Evolutionary conservation across 2,888 invertebrate species (phyloP).

Genomic region (Arenicola marina): DNA sequence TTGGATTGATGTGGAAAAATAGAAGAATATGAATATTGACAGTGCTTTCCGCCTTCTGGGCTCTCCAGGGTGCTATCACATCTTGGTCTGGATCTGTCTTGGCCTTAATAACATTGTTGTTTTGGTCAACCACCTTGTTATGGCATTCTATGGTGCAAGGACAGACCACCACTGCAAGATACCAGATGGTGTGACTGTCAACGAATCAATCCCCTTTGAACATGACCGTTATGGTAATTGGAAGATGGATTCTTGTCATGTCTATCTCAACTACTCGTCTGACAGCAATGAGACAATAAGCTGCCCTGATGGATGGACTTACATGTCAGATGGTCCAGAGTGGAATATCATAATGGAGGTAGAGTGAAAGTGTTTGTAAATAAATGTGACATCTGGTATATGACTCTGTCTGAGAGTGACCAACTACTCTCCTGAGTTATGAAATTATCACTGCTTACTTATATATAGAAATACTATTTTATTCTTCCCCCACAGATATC

Average conservation of each 20-base stretch:
- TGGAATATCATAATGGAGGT: neutral
- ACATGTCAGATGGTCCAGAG: neutral
- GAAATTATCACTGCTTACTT: neutral
- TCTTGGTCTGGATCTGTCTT: slow-evolving; percentile 42
- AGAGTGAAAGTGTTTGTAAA: neutral
- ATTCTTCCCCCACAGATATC: too few species aligned
- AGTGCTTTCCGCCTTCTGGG: slow-evolving; percentile 26
- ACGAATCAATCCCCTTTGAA: too few species aligned
- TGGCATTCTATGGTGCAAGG: slow-evolving; percentile 45
- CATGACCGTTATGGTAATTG: too few species aligned
- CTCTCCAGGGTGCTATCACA: slow-evolving; percentile 37
- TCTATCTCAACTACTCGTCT: too few species aligned
- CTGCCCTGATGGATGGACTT: neutral
- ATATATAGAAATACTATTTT: neutral
- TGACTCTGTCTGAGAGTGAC: neutral
- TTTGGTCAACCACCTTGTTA: slow-evolving; percentile 50
- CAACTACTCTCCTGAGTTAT: neutral
- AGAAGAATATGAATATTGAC: slow-evolving; percentile 16
- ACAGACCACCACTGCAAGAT: slow-evolving; percentile 9
- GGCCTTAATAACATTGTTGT: slow-evolving; percentile 47
- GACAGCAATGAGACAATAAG: too few species aligned
- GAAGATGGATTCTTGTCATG: too few species aligned
- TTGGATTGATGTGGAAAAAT: neutral
- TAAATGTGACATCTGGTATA: neutral
- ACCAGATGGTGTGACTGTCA: too few species aligned